Percentiles rank a stretch among this genome's conserved stretches.
Conservation (phyloP, 35 echinoderm and acorn worm genomes). For the Chiridota heheva region DNA sequence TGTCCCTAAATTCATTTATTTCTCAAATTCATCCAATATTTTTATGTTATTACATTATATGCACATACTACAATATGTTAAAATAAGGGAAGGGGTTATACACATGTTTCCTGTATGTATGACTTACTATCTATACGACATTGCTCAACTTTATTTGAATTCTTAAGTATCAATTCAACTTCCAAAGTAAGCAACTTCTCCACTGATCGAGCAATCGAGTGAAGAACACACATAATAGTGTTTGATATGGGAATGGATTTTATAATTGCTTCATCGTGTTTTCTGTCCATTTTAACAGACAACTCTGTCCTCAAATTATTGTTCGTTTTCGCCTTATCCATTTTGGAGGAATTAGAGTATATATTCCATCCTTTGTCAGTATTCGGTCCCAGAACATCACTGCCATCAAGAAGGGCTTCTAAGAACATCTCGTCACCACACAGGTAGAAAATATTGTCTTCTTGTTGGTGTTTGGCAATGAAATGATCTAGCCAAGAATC, state of each 20-base stretch:
- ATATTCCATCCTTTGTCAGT: slow-evolving; percentile 15
- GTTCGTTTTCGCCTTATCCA: not conserved
- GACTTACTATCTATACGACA: not conserved
- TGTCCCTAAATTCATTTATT: too few species aligned
- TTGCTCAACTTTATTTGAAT: not conserved
- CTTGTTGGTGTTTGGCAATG: not conserved
- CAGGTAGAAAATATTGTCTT: not conserved
- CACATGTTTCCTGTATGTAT: slow-evolving; percentile 10
- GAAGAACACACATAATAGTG: slow-evolving; percentile 7
- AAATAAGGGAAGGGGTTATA: too few species aligned
- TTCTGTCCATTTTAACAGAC: not conserved
- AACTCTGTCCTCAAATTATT: not conserved
- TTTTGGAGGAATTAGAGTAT: not conserved
- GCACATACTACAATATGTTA: too few species aligned
- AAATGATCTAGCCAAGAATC: not conserved
- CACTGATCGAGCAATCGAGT: not conserved
- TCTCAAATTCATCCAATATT: too few species aligned
- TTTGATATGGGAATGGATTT: slow-evolving; percentile 9
- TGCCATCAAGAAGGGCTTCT: not conserved
- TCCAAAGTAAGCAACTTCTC: slow-evolving; percentile 15
- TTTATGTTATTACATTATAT: too few species aligned
- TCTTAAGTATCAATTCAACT: not conserved
- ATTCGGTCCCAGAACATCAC: not conserved
- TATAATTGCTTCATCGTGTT: not conserved
- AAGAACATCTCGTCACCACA: slow-evolving; percentile 19